These are phyloP conservation scores for Pantherophis guttatus DNA, from an alignment of 2,113 vertebrate species.

Conservation along the genomic window DNA sequence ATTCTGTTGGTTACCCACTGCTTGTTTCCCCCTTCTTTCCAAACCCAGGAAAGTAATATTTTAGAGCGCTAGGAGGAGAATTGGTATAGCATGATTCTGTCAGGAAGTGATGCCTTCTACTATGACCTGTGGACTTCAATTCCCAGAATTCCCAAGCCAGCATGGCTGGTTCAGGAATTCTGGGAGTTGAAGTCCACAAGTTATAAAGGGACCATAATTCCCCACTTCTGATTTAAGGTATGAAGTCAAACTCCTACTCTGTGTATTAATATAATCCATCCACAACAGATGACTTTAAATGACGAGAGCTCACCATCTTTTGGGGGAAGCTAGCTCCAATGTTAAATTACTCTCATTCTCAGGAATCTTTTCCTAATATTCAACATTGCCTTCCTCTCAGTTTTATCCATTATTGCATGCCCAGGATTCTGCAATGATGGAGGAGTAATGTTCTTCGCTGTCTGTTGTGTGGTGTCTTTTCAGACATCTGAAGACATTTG, in stretches of 20 bases:
- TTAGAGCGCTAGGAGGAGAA: background rate
- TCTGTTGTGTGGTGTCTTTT: background rate
- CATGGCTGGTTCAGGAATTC: background rate
- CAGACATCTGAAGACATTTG: background rate
- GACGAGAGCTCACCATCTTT: background rate
- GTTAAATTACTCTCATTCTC: background rate
- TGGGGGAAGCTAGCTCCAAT: background rate
- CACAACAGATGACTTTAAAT: background rate
- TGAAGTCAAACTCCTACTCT: background rate
- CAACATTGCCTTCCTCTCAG: background rate
- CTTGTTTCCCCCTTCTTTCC: background rate
- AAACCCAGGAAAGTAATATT: background rate
- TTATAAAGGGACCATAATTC: background rate
- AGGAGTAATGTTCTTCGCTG: background rate
- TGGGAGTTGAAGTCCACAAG: background rate
- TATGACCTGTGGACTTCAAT: background rate
- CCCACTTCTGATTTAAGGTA: background rate
- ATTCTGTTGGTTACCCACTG: background rate
- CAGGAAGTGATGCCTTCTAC: background rate
- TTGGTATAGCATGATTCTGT: background rate
- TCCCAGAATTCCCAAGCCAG: background rate
- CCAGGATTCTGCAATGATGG: background rate
- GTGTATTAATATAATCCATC: background rate
- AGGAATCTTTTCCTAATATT: background rate
- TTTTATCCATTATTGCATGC: background rate